phyloP scores from a whole-genome alignment of 2,113 vertebrate genomes.

The Pipra filicauda region DNA sequence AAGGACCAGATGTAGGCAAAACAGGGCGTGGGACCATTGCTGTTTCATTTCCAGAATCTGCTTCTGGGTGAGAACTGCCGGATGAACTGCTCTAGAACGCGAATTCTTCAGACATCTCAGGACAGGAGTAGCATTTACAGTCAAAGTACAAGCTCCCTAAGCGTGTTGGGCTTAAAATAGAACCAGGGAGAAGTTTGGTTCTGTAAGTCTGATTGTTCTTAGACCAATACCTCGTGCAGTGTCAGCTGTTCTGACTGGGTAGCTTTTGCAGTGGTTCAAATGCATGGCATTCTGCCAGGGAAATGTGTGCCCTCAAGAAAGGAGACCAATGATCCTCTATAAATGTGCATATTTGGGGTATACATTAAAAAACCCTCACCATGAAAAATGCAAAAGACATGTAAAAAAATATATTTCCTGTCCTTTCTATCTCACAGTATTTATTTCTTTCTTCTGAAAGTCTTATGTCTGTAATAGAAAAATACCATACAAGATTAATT shows the following conservation, averaged over 20 bases:
- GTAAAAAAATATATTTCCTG: neutral
- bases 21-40: fast-evolving
- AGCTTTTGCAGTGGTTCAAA: neutral
- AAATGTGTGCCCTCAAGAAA: neutral
- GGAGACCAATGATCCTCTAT: neutral
- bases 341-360: neutral
- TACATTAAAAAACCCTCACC: fast-evolving
- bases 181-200: neutral
- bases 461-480: neutral
- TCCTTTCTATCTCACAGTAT: neutral
- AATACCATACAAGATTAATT: neutral
- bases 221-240: neutral
- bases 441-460: neutral
- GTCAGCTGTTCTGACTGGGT: neutral
- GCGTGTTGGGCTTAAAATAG: neutral
- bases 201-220: neutral
- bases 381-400: neutral
- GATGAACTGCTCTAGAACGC: neutral
- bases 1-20: neutral
- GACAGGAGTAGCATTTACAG: neutral
- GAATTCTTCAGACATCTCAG: neutral
- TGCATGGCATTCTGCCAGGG: neutral
- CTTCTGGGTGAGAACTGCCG: neutral
- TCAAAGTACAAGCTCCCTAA: neutral
- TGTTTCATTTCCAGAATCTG: neutral